Evolutionary conservation across 2,113 vertebrate genomes (phyloP), one percentile per base, ranked within the genome.

Genomic region (Phalacrocorax pelagicus): DNA sequence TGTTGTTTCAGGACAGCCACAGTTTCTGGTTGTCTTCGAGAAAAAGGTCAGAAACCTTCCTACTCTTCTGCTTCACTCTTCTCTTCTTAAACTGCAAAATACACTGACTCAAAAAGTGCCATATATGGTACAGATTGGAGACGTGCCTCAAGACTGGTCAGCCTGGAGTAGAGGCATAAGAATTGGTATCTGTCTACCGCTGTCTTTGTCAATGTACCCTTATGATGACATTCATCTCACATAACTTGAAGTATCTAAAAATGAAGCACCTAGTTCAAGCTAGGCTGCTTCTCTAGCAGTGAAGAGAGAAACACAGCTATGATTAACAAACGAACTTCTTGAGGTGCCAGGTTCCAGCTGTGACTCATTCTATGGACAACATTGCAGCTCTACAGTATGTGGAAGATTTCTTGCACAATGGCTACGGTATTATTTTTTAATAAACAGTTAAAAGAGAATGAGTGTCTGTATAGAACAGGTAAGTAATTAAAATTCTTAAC

Each of bases 401-500:
- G n/a, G 65, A 85, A 94, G 90, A 83, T 52, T 81, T 96, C 70
- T 79, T 92, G 71, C 63, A 85, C 66, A 93, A 86, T 67, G 65
- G 54, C n/a, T 73, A 82, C 1, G 1, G 82, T 71, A 24, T 87
- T 94, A 80, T 82, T 92, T 94, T 90, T 88, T 92, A 92, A 97
- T 95, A 86, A 97, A 95, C 97, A 98, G 98, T 98, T 98, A 95
- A 98, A 94, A 93, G 92, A 89, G 92, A 97, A 93, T 86, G 88
- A 90, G 87, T 96, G 96, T 97, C 97, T 98, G 97, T 96, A 97
- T 97, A 88, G 91, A 96, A 98, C 95, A 98, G 98, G 97, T 96
- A 98, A 94, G 95, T 94, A 97, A 98, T 96, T 97, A 97, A 97
- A 97, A 97, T 97, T 96, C 96, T 97, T 67, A 75, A 77, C 94